These are phyloP conservation scores for Drosophila rellima DNA, from an alignment of 2,888 invertebrate species.

Conservation along the genomic window DNA sequence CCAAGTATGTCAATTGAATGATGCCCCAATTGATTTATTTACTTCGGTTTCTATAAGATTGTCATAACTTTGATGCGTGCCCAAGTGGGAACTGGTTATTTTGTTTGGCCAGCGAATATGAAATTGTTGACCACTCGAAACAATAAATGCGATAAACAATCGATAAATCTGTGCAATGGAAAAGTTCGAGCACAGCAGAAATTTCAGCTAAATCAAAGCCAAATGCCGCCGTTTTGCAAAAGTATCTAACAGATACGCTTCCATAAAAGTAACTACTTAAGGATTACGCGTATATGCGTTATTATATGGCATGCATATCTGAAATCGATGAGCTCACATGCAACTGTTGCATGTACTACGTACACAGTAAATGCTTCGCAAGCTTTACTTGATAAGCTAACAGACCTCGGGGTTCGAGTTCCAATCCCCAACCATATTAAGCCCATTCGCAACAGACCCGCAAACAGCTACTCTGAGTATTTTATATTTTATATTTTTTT, in stretches of 20 bases:
- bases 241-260: slow-evolving; percentile 21
- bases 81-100: slow-evolving; percentile 29
- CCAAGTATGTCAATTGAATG: slow-evolving; percentile 49
- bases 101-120: slow-evolving; percentile 17
- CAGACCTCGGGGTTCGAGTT: slow-evolving; percentile 10
- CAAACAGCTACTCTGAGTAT: slow-evolving; percentile 5
- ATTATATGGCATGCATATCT: slow-evolving; percentile 17
- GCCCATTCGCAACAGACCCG: slow-evolving; percentile 8
- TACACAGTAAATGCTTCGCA: slow-evolving; percentile 5
- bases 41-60: slow-evolving; percentile 33
- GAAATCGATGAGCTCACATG: slow-evolving; percentile 35
- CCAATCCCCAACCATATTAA: slow-evolving; percentile 14
- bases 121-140: slow-evolving; percentile 32
- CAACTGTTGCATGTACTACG: slow-evolving; percentile 31
- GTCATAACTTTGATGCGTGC: slow-evolving; percentile 45
- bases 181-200: slow-evolving; percentile 14
- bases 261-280: slow-evolving; percentile 1
- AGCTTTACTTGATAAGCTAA: slow-evolving; percentile 39
- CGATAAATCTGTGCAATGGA: slow-evolving; percentile 12
- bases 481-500: slow-evolving; percentile 7
- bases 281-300: not conserved
- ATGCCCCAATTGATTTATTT: slow-evolving; percentile 59
- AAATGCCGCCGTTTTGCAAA: slow-evolving; percentile 1
- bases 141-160: slow-evolving; percentile 18
- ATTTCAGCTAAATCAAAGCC: slow-evolving; percentile 33